These are phyloP conservation scores for Crioceris asparagi DNA, from an alignment of 2,888 invertebrate species.

Conservation along the genomic window DNA sequence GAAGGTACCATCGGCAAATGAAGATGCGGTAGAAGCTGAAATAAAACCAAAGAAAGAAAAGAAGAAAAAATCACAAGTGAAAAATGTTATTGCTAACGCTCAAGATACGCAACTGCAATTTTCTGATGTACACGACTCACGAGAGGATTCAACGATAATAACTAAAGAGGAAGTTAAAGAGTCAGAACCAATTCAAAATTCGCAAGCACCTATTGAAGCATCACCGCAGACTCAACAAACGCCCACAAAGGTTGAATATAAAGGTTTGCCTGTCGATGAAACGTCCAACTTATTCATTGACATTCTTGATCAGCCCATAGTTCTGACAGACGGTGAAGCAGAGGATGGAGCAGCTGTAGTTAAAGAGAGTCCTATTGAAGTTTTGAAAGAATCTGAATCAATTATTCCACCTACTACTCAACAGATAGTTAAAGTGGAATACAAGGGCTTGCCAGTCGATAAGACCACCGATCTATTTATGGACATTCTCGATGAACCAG, in stretches of 20 bases:
- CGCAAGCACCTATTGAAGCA: not conserved
- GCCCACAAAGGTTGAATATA: constrained; percentile 16
- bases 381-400: not conserved
- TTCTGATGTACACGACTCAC: not conserved
- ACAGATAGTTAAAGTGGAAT: constrained; percentile 12
- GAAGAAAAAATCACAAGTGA: not conserved
- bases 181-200: constrained; percentile 8
- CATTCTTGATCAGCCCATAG: constrained; percentile 23
- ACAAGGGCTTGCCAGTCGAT: constrained; percentile 23
- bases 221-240: not conserved
- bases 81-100: too few relatives aligned
- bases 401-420: not conserved
- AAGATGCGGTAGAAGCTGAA: not conserved
- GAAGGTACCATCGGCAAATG: constrained; percentile 11
- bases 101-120: not conserved
- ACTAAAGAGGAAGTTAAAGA: constrained; percentile 11
- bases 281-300: constrained; percentile 20
- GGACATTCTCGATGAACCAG: constrained; percentile 24
- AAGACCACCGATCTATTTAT: constrained; percentile 18
- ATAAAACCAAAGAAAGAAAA: constrained; percentile 2
- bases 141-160: not conserved
- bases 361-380: not conserved
- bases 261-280: constrained; percentile 22
- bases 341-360: not conserved
- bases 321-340: constrained; percentile 18